A percentile compares a stretch with the other conserved stretches of the same genome.
Evolutionary conservation across 2,888 invertebrate genomes (phyloP).

Genomic region (Taphrorychus bicolor): DNA sequence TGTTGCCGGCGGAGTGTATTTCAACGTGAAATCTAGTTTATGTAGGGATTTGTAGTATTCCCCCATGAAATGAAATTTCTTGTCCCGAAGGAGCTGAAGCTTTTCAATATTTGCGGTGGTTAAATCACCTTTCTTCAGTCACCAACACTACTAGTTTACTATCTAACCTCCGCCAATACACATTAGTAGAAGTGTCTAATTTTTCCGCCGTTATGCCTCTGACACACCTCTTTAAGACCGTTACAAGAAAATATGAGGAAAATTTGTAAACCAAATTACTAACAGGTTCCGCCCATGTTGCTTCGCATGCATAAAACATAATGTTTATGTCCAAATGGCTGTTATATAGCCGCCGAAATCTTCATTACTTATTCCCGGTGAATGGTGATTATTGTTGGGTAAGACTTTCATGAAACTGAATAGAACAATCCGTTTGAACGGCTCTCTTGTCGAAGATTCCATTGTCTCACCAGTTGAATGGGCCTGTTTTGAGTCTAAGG

Average conservation of each 20-base stretch:
- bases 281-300: neutral
- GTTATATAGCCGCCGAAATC: neutral
- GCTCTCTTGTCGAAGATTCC: constrained; percentile 13
- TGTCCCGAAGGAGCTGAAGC: no score
- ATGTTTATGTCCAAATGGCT: neutral
- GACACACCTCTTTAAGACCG: neutral
- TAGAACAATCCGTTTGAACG: constrained; percentile 14
- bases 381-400: constrained; percentile 21
- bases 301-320: neutral
- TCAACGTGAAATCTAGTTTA: no score
- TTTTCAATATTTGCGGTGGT: no score
- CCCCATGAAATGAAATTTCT: no score
- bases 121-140: no score
- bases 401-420: constrained; percentile 20
- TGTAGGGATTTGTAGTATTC: no score
- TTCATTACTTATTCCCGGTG: constrained; percentile 14
- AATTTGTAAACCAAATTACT: neutral
- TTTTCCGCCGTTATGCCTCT: neutral
- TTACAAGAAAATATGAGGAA: neutral
- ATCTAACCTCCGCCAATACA: neutral
- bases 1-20: no score
- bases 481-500: neutral
- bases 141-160: neutral
- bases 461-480: constrained; percentile 1
- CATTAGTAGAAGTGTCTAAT: neutral